These are phyloP conservation scores for Fukomys damarensis DNA, from an alignment of 2,113 vertebrate genomes.

Conservation along the genomic window DNA sequence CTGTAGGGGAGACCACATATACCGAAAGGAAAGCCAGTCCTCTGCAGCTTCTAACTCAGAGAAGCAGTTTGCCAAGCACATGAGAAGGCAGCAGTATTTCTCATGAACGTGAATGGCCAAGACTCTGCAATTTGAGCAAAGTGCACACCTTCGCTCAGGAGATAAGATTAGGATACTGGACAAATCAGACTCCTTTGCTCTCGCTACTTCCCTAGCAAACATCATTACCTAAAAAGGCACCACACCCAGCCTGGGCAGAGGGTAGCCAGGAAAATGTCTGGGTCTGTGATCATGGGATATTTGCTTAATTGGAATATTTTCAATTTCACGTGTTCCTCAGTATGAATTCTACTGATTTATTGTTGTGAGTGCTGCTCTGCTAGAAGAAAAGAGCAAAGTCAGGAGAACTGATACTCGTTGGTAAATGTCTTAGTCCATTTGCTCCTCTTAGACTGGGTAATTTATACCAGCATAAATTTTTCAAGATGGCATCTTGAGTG, in stretches of 20 bases:
- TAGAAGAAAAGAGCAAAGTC: neutral
- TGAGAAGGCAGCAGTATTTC: neutral
- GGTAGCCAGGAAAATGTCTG: neutral
- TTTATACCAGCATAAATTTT: neutral
- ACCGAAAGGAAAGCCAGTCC: neutral
- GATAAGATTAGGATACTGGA: neutral
- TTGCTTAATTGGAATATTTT: slow-evolving; percentile 33
- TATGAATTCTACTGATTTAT: neutral
- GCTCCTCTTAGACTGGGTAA: neutral
- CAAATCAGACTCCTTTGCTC: neutral
- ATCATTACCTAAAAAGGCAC: neutral
- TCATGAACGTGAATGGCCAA: neutral
- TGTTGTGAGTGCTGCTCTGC: neutral
- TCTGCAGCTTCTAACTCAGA: neutral
- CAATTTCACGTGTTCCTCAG: neutral
- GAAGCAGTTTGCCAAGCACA: neutral
- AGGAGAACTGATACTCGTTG: neutral
- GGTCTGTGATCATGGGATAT: neutral
- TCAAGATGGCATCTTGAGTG: neutral
- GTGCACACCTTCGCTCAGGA: neutral
- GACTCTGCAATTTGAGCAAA: neutral
- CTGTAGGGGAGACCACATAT: neutral
- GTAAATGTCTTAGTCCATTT: neutral
- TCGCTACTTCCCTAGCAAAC: neutral
- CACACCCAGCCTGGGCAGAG: neutral